phyloP scores from a whole-genome alignment of 2,113 vertebrate species.

The Tyrannus savana region DNA sequence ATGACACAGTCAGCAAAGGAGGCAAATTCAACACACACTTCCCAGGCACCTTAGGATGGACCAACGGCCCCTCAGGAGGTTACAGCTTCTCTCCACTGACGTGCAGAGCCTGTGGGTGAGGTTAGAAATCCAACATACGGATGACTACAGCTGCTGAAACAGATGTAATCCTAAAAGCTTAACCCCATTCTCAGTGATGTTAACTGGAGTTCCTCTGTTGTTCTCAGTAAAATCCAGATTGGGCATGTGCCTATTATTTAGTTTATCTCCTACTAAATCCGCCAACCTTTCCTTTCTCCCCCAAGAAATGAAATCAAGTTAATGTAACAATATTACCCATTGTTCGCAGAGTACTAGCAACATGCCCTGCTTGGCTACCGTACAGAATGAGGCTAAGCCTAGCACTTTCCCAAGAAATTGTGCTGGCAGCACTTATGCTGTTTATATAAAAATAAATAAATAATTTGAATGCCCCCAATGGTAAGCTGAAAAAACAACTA shows the following conservation, averaged over 20 bases:
- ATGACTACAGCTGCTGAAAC: conserved; percentile 2
- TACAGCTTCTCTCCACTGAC: not conserved
- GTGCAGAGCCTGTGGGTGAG: not conserved
- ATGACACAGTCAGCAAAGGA: not conserved
- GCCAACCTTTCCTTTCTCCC: not conserved
- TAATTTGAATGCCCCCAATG: not conserved
- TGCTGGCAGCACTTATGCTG: not conserved
- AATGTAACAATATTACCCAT: conserved; percentile 12
- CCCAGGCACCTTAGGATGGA: not conserved
- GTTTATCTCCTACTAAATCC: conserved; percentile 32
- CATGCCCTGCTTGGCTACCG: not conserved
- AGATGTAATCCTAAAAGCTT: conserved; percentile 31
- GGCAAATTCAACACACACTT: not conserved
- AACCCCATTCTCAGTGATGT: not conserved
- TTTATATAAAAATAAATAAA: conserved; percentile 32
- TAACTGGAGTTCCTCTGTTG: not conserved
- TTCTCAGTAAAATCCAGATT: not conserved
- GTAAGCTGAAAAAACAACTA: conserved; percentile 4
- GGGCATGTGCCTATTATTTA: not conserved
- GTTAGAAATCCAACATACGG: not conserved
- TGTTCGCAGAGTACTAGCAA: not conserved
- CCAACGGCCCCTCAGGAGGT: not conserved
- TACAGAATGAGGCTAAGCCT: conserved; percentile 27
- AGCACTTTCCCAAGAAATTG: conserved; percentile 39
- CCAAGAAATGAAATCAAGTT: conserved; percentile 25